Conservation (phyloP, 2,888 invertebrate species). For the Xylota segnis region DNA sequence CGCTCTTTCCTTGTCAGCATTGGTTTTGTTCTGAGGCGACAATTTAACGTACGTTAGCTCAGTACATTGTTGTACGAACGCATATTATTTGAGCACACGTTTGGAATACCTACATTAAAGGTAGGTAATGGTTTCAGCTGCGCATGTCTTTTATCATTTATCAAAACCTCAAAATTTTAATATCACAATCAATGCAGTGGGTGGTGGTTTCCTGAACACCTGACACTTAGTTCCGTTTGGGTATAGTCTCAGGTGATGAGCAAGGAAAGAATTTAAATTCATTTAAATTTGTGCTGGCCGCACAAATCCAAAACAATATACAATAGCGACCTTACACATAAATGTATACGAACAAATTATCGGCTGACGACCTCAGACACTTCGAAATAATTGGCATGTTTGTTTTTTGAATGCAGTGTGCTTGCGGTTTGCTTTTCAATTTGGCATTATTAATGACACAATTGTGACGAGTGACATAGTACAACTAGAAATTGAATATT, state of each 20-base stretch:
- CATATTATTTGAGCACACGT: neutral
- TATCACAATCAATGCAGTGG: neutral
- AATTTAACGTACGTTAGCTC: conserved; percentile 12
- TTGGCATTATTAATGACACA: conserved; percentile 27
- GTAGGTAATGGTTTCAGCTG: neutral
- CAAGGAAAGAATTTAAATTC: conserved; percentile 19
- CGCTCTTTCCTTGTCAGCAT: neutral
- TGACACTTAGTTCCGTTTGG: conserved; percentile 4
- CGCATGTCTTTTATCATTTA: conserved; percentile 1
- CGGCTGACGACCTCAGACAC: conserved; percentile 35
- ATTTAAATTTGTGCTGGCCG: conserved; percentile 1
- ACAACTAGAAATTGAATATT: neutral
- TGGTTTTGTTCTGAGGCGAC: conserved; percentile 5
- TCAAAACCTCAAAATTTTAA: neutral
- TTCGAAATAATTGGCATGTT: conserved; percentile 11
- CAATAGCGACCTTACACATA: conserved; percentile 30
- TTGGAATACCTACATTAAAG: neutral
- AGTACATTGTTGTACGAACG: neutral
- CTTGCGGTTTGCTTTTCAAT: conserved; percentile 11
- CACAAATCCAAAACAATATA: conserved; percentile 6
- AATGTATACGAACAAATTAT: conserved; percentile 27
- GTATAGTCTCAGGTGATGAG: neutral
- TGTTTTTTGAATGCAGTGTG: conserved; percentile 13
- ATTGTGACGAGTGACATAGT: neutral
- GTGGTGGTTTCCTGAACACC: neutral